phyloP scores from a whole-genome alignment of 1,140 invertebrate genomes.

The Drosophila subpulchrella region DNA sequence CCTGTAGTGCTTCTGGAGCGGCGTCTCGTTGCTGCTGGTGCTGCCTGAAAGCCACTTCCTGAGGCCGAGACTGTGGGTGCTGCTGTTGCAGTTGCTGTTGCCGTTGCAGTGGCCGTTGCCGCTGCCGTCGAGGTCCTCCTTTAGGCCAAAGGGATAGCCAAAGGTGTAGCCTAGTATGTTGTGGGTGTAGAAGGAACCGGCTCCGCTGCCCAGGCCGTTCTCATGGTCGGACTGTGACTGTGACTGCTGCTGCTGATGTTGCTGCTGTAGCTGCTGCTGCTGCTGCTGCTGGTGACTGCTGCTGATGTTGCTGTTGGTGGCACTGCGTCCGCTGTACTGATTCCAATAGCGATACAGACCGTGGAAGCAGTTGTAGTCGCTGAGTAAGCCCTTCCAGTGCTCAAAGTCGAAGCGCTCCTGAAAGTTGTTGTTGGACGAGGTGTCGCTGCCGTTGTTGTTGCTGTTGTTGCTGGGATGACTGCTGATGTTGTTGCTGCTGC shows the following conservation, averaged over 20 bases:
- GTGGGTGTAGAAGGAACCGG: conserved; percentile 75
- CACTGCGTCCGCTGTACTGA: conserved; percentile 46
- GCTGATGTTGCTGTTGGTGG: conserved; percentile 10
- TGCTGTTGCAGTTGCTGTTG: conserved; percentile 9
- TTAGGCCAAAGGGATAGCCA: conserved; percentile 71
- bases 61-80: conserved; percentile 20
- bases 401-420: conserved; percentile 80
- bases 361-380: conserved; percentile 77
- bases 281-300: conserved; percentile 14
- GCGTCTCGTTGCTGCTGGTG: conserved; percentile 62
- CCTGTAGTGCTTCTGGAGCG: conserved; percentile 80
- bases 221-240: conserved; percentile 47
- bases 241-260: conserved; percentile 14
- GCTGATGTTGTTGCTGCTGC: conserved; percentile 22
- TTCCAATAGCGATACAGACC: conserved; percentile 80
- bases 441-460: conserved; percentile 64
- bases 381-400: conserved; percentile 74
- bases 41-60: conserved; percentile 43
- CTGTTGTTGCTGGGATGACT: background rate
- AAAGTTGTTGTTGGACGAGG: conserved; percentile 79
- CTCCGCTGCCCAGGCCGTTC: conserved; percentile 52
- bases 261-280: conserved; percentile 5
- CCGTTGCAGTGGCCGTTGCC: conserved; percentile 16
- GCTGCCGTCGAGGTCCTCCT: conserved; percentile 52
- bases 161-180: conserved; percentile 84